Evolutionary conservation across 35 echinoderm and acorn worm genomes (phyloP).

Genomic region (Chiridota heheva): DNA sequence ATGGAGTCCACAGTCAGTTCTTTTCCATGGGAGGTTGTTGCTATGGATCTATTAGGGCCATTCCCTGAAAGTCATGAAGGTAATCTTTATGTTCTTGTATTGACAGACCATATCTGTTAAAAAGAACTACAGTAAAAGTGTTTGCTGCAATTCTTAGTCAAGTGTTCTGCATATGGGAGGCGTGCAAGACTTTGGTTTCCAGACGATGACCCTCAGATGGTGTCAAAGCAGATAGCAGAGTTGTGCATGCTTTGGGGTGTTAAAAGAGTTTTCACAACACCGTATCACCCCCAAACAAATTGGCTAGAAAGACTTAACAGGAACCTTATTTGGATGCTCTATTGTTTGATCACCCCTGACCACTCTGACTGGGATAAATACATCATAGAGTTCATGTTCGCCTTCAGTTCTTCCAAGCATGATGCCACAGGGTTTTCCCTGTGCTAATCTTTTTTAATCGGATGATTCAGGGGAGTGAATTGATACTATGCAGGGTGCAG

Average conservation of each 20-base stretch:
- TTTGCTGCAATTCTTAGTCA: constrained; percentile 25
- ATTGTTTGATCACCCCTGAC: constrained; percentile 36
- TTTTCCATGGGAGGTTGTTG: constrained; percentile 16
- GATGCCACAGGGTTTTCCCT: constrained; percentile 39
- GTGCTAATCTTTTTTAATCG: constrained; percentile 3
- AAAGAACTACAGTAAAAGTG: constrained; percentile 13
- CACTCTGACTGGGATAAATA: constrained; percentile 52
- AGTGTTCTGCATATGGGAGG: constrained; percentile 42
- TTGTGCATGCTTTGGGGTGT: constrained; percentile 52
- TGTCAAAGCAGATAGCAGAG: constrained; percentile 34
- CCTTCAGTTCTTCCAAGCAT: constrained; percentile 44
- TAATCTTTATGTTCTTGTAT: background rate
- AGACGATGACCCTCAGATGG: no score
- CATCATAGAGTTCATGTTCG: constrained; percentile 47
- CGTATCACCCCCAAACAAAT: constrained; percentile 57
- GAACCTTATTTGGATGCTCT: constrained; percentile 38
- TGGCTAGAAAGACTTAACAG: constrained; percentile 55
- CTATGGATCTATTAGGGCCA: background rate
- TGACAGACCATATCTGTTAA: background rate
- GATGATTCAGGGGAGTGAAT: background rate
- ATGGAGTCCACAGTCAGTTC: constrained; percentile 1
- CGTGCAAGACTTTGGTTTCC: constrained; percentile 39
- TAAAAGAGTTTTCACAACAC: constrained; percentile 48
- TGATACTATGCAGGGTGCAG: background rate
- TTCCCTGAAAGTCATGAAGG: background rate